Conservation (phyloP, 1,140 invertebrate species). For the Drosophila equinoxialis region DNA sequence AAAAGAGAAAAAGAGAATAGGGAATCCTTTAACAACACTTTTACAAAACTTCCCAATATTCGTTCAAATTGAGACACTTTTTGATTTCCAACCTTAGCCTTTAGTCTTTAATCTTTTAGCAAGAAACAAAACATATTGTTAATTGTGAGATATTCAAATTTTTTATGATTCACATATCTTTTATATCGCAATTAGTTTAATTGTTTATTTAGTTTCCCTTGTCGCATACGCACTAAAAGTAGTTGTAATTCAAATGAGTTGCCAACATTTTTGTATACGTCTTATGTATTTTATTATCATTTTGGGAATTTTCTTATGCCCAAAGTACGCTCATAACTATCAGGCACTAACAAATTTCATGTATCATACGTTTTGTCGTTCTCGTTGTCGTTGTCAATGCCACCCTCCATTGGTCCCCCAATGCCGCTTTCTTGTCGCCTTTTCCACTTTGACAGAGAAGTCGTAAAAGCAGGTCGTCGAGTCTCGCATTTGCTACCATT, state of each 20-base stretch:
- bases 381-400: neutral
- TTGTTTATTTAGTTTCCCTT: conserved; percentile 9
- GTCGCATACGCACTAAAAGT: neutral
- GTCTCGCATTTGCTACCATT: conserved; percentile 16
- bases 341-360: conserved; percentile 10
- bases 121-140: neutral
- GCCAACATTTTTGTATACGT: conserved; percentile 11
- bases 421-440: neutral
- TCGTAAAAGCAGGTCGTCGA: conserved; percentile 10
- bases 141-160: neutral
- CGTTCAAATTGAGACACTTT: too few relatives aligned
- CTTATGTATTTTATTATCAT: conserved; percentile 13
- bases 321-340: conserved; percentile 12
- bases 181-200: conserved; percentile 13
- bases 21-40: neutral
- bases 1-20: neutral
- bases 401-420: neutral
- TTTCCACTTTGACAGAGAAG: conserved; percentile 6
- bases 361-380: neutral
- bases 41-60: neutral
- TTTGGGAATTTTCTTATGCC: conserved; percentile 6
- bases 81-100: too few relatives aligned
- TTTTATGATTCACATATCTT: neutral
- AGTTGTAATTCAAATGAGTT: conserved; percentile 7
- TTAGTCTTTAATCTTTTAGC: neutral